Percentiles rank a stretch among this genome's conserved stretches.
These are phyloP conservation scores for Drosophila setosimentum DNA, from an alignment of 2,888 invertebrate genomes.

Conservation along the genomic window DNA sequence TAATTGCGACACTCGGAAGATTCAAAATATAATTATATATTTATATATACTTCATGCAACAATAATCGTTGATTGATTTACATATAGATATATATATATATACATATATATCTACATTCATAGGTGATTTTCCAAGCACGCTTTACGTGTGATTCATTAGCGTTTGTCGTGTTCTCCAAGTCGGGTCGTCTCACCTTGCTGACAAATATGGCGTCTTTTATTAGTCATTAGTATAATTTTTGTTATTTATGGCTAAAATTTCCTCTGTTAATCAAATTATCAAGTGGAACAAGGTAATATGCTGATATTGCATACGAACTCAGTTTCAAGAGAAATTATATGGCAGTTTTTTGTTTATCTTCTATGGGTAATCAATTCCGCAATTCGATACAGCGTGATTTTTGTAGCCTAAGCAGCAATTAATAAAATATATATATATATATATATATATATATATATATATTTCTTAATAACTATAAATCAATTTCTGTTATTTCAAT, in stretches of 20 bases:
- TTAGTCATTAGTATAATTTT: constrained; percentile 59
- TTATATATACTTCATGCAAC: not conserved
- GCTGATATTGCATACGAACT: constrained; percentile 6
- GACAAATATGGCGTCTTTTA: constrained; percentile 36
- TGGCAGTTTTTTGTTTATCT: not conserved
- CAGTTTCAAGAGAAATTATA: not conserved
- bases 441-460: not conserved
- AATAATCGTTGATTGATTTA: constrained; percentile 26
- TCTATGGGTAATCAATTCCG: not conserved
- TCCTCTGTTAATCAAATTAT: constrained; percentile 54
- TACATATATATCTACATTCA: constrained; percentile 2
- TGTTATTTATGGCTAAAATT: constrained; percentile 30
- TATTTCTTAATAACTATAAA: not conserved
- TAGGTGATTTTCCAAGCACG: constrained; percentile 34
- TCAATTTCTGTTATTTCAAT: not conserved
- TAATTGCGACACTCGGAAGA: not conserved
- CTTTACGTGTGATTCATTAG: constrained; percentile 56
- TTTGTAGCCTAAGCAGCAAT: not conserved
- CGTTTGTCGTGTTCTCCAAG: constrained; percentile 32
- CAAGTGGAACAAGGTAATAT: constrained; percentile 44
- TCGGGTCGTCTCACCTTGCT: constrained; percentile 37
- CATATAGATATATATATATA: constrained; percentile 8
- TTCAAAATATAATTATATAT: not conserved
- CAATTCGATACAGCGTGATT: not conserved
- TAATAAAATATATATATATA: not conserved